Evolutionary conservation across 1,140 invertebrate species (phyloP), one percentile per base, ranked within the genome.

Genomic region (Helicoverpa zea): DNA sequence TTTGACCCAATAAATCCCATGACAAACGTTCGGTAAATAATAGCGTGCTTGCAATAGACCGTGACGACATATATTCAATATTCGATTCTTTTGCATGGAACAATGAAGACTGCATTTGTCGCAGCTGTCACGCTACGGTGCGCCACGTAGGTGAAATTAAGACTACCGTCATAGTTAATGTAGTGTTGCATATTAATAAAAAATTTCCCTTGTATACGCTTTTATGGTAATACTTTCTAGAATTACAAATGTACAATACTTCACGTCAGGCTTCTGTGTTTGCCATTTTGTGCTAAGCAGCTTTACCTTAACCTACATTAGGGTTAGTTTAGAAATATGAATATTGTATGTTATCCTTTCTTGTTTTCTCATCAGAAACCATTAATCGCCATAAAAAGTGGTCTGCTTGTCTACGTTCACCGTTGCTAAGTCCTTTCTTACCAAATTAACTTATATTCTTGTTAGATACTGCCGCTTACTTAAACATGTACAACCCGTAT

Each of bases 41-140:
- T 83, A 80, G 47, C 51, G 61, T 43, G 80, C 61, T 58, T 63
- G 70, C 79, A 85, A 83, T 86, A 78, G 81, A 83, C 81, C 83
- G 83, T 86, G 81, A 81, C 81, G 75, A 83, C 81, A 86, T 86
- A 83, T 83, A 87, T 87, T 86, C 80, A 83, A 87, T 87, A 84
- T 84, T 77, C 75, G 75, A 79, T 83, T 79, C 81, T 85, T 87
- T 84, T 82, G 74, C 73, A 76, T 64, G 63, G 79, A 86, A 86
- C 66, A 76, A 59, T 58, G 79, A 84, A 87, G 59, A 51, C 64
- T 81, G 84, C 84, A 70, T 79, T 75, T 77, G 51, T 70, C 59
- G 80, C 83, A 83, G 83, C 83, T 85, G 84, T 82, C 75, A 78
- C 61, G 73, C 68, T 79, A 59, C 35, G 43, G 16, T 81, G 52